These are phyloP conservation scores for Neolamprologus cancellatus DNA, from an alignment of 2,113 vertebrate genomes.

Conservation along the genomic window DNA sequence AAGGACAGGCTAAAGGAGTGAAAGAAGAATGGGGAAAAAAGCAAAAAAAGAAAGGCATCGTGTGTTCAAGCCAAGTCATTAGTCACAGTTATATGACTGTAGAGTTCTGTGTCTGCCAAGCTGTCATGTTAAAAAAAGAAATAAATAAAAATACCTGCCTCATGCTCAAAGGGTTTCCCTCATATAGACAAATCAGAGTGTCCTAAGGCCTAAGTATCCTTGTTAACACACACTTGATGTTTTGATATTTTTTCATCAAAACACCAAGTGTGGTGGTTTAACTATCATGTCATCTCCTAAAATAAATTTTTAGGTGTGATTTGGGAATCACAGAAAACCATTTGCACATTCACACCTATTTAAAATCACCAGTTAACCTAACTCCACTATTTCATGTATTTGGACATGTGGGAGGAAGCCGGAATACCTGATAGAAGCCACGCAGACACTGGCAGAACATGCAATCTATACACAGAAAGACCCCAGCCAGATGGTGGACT, in stretches of 20 bases:
- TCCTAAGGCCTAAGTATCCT: not conserved
- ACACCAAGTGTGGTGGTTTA: not conserved
- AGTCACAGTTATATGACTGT: constrained; percentile 21
- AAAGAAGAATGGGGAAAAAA: not conserved
- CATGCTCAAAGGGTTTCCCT: constrained; percentile 23
- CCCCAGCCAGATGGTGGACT: not conserved
- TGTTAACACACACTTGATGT: not conserved
- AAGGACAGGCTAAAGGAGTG: not conserved
- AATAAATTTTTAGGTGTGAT: not conserved
- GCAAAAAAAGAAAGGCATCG: not conserved
- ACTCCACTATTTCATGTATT: not conserved
- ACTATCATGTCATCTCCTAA: not conserved
- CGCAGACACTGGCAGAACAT: not conserved
- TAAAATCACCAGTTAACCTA: not conserved
- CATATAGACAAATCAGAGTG: not conserved
- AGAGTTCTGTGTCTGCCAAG: constrained; percentile 11
- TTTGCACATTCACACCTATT: not conserved
- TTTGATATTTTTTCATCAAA: not conserved
- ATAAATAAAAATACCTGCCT: not conserved
- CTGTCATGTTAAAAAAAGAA: not conserved
- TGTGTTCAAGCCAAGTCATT: constrained; percentile 26
- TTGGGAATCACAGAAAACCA: not conserved
- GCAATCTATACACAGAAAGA: not conserved
- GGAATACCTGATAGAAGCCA: not conserved
- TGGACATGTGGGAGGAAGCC: not conserved